Conservation (phyloP, 2,797 vertebrate genomes). For the Pseudotriccus pelzelni region DNA sequence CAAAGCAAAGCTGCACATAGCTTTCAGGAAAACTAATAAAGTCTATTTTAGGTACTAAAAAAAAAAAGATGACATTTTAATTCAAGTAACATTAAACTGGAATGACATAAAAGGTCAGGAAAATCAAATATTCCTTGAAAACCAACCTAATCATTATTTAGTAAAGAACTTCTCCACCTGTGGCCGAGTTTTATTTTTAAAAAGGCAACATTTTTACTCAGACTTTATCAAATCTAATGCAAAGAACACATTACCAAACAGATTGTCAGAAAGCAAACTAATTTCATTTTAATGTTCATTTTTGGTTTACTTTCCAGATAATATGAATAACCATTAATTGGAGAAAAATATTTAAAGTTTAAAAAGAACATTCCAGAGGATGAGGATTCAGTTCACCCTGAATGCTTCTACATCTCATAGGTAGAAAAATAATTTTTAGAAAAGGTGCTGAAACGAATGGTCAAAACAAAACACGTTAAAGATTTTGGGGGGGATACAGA, state of each 20-base stretch:
- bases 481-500: too few relatives aligned
- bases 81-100: slow-evolving; percentile 22
- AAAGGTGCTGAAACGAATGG: not conserved
- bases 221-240: not conserved
- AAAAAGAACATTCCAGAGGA: not conserved
- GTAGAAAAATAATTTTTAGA: not conserved
- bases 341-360: not conserved
- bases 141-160: not conserved
- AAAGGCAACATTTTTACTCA: not conserved
- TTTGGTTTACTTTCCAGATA: not conserved
- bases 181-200: not conserved
- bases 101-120: slow-evolving; percentile 34
- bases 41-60: slow-evolving; percentile 27
- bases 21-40: slow-evolving; percentile 59
- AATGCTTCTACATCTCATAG: not conserved
- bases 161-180: not conserved
- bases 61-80: slow-evolving; percentile 42
- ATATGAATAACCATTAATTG: not conserved
- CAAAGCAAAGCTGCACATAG: slow-evolving; percentile 36
- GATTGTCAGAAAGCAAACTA: not conserved
- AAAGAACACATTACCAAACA: not conserved
- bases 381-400: not conserved
- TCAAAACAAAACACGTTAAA: not conserved
- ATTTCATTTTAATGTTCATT: not conserved
- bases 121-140: slow-evolving; percentile 58